These are phyloP conservation scores for Macaria liturata DNA, from an alignment of 2,888 invertebrate genomes.

Conservation along the genomic window DNA sequence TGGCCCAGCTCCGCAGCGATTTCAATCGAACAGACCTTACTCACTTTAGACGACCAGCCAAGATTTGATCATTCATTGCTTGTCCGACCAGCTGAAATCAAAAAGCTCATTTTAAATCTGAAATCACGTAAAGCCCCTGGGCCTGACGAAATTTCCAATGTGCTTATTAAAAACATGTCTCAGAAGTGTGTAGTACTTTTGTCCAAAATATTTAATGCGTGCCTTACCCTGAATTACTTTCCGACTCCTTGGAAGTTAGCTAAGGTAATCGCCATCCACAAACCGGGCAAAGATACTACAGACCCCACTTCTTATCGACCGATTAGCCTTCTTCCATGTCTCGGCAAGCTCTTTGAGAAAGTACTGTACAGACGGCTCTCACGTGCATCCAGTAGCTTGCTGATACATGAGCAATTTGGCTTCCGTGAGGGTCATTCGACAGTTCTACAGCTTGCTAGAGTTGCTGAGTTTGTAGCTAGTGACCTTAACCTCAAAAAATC, in stretches of 20 bases:
- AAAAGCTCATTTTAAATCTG: neutral
- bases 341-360: conserved; percentile 17
- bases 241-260: conserved; percentile 5
- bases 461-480: conserved; percentile 8
- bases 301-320: conserved; percentile 9
- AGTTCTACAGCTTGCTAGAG: conserved; percentile 6
- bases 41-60: neutral
- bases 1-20: neutral
- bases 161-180: conserved; percentile 5
- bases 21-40: neutral
- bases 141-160: conserved; percentile 11
- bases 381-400: neutral
- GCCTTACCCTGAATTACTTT: conserved; percentile 4
- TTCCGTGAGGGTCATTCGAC: conserved; percentile 11
- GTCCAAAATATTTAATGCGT: conserved; percentile 14
- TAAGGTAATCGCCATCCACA: conserved; percentile 14
- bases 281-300: conserved; percentile 5
- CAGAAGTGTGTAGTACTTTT: conserved; percentile 8
- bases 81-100: neutral
- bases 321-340: conserved; percentile 6
- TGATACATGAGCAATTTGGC: conserved; percentile 14
- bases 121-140: conserved; percentile 9
- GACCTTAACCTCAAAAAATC: conserved; percentile 5
- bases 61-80: neutral
- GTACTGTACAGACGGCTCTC: conserved; percentile 3